These are phyloP conservation scores for Polymixis lichenea DNA, from an alignment of 2,888 invertebrate species.

Conservation along the genomic window DNA sequence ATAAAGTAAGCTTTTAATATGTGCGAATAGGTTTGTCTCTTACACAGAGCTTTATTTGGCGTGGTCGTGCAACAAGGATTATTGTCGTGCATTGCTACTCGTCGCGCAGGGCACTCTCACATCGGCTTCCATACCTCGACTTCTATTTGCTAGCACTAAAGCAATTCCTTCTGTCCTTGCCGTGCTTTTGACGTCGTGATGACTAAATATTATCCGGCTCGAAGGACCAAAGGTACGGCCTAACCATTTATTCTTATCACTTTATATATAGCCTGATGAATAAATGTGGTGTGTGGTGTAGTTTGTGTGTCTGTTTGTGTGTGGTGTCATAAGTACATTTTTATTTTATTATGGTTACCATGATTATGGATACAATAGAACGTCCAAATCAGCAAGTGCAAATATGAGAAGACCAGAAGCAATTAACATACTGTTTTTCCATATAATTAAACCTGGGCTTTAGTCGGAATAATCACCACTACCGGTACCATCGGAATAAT, in stretches of 20 bases:
- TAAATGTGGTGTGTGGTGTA: no score
- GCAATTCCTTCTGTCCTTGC: neutral
- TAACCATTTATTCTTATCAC: neutral
- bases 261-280: neutral
- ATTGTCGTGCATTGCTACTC: neutral
- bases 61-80: neutral
- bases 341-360: no score
- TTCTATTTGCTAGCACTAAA: neutral
- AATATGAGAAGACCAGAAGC: no score
- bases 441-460: no score
- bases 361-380: no score
- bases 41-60: neutral
- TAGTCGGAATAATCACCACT: no score
- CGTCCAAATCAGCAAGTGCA: no score
- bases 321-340: no score
- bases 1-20: neutral
- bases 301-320: no score
- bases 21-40: neutral
- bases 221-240: neutral
- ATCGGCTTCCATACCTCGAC: neutral
- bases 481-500: no score
- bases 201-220: neutral
- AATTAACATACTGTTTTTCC: no score
- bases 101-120: neutral
- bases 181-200: neutral